Percentiles rank a stretch among this genome's conserved stretches.
Evolutionary conservation across 2,113 vertebrate species (phyloP).

Genomic region (Ictidomys tridecemlineatus): DNA sequence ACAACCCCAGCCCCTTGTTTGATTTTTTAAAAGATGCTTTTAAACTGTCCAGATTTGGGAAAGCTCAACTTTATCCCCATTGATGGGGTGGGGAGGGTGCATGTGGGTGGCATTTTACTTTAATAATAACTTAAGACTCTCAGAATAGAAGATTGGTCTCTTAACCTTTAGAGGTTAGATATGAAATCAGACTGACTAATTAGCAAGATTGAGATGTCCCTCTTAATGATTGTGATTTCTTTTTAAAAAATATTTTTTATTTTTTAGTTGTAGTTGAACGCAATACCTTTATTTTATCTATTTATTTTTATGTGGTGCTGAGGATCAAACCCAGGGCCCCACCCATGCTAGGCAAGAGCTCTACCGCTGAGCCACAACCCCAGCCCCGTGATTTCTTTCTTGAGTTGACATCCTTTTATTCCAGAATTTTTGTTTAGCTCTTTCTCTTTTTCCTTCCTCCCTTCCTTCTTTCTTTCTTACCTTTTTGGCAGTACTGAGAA

Average conservation of each 20-base stretch:
- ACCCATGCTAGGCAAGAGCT: no score
- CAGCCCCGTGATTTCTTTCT: background rate
- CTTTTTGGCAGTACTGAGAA: background rate
- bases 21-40: background rate
- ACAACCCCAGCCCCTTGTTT: background rate
- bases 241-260: background rate
- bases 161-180: background rate
- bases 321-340: no score
- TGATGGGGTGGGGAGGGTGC: background rate
- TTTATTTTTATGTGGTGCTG: no score
- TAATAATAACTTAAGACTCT: background rate
- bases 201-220: rapidly evolving
- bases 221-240: background rate
- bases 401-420: background rate
- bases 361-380: no score
- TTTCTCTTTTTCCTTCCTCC: no score
- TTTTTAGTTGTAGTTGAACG: no score
- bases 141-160: background rate
- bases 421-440: background rate
- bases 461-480: no score
- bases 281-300: no score
- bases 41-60: background rate
- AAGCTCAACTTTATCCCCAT: no score
- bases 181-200: background rate
- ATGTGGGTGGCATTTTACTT: no score